Evolutionary conservation across 2,797 vertebrate species (phyloP), one percentile per base, ranked within the genome.

Genomic region (Typhlichthys eigenmanni): DNA sequence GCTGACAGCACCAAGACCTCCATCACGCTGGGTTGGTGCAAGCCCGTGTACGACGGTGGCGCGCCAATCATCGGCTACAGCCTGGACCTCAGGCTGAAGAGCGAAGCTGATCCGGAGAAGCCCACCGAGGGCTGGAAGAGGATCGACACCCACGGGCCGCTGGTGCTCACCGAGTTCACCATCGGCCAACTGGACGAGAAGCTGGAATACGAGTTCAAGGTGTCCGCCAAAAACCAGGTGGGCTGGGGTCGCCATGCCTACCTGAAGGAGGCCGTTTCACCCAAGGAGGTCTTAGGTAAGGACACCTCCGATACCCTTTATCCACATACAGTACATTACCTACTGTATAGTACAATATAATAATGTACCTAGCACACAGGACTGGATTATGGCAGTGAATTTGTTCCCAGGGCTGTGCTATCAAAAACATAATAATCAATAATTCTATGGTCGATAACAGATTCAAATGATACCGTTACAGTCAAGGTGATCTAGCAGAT

Each of bases 141-240:
- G 75, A 97, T 96, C 11, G 97, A 96, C 76, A 95, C 95, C 56
- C 88, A 83, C 32, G 95, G 95, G 55, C 95, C 96, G 5, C 84
- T 99, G 79, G 94, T 98, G 71, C 92, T 96, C 67, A 97, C 92
- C 70, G 96, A 99, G 89, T 99, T 95, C 75, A 98, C 96, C 38
- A 94, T 95, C 8, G 85, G 85, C 24, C 94, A 94, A 72, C 89
- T 99, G 72, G 93, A 96, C 78, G 97, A 98, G 72, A 98, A 96
- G 55, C 91, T 92, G 12, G 92, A 97, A 75, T 99, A 99, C 13
- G 96, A 98, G 34, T 99, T 99, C 84, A 95, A 96, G 63, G 98
- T 99, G 55, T 97, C 95, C 56, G 98, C 98, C 66, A 90, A 96
- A 87, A 99, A 99, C 78, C 98, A 99, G 75, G 93, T 99, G 84